These are phyloP conservation scores for Nannoperca australis DNA, from an alignment of 2,797 vertebrate genomes.

Conservation along the genomic window DNA sequence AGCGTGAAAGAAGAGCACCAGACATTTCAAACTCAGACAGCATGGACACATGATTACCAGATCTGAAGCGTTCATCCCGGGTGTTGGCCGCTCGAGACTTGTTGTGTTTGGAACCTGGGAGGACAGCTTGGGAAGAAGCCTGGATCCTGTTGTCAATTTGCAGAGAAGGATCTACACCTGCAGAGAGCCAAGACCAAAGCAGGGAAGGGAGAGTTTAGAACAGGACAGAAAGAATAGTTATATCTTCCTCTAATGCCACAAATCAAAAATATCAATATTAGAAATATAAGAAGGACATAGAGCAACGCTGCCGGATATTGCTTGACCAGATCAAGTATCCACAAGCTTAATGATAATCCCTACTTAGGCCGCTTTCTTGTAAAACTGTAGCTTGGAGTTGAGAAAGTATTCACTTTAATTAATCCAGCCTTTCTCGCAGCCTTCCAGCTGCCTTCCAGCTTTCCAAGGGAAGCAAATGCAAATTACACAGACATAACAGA, in stretches of 20 bases:
- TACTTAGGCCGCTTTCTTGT: constrained; percentile 55
- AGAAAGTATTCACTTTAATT: constrained; percentile 67
- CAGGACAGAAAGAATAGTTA: not conserved
- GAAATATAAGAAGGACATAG: constrained; percentile 21
- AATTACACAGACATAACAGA: constrained; percentile 52
- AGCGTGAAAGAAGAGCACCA: constrained; percentile 6
- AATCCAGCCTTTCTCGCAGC: constrained; percentile 50
- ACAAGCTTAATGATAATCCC: constrained; percentile 63
- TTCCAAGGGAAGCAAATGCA: constrained; percentile 58
- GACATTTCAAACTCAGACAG: constrained; percentile 20
- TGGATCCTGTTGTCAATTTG: constrained; percentile 90
- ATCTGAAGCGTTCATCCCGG: constrained; percentile 95
- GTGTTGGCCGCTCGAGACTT: constrained; percentile 89
- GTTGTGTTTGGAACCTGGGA: constrained; percentile 85
- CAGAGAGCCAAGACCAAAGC: constrained; percentile 36
- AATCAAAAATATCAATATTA: constrained; percentile 11
- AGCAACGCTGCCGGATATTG: constrained; percentile 23
- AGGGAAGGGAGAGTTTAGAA: constrained; percentile 1
- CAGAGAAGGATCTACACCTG: constrained; percentile 93
- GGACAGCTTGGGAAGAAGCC: constrained; percentile 83
- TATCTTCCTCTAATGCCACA: not conserved
- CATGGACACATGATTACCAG: constrained; percentile 84
- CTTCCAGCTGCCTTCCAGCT: constrained; percentile 48
- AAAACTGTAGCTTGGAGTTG: constrained; percentile 51
- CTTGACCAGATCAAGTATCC: constrained; percentile 51